Evolutionary conservation across 2,113 vertebrate species (phyloP).

Genomic region (Chionodraco myersi): DNA sequence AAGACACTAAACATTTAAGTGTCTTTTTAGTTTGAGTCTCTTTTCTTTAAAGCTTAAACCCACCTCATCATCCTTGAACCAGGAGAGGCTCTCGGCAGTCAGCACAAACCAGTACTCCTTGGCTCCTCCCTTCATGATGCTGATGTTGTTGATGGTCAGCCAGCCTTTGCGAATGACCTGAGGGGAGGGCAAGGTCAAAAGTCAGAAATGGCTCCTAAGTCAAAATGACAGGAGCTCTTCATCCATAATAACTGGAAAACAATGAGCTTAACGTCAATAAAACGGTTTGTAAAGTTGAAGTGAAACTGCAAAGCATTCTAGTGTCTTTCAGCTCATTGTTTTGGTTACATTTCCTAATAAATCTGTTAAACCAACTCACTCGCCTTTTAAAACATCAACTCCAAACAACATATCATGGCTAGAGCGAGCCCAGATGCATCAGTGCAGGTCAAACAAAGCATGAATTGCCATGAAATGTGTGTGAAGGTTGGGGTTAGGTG

Average conservation of each 20-base stretch:
- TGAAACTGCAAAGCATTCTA: no score
- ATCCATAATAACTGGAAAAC: background rate
- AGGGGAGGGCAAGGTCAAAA: slow-evolving; percentile 16
- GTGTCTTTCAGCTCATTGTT: no score
- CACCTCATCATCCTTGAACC: slow-evolving; percentile 94
- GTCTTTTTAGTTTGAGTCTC: no score
- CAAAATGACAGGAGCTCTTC: background rate
- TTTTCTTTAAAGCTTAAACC: slow-evolving; percentile 26
- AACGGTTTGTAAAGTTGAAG: no score
- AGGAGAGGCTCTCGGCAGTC: slow-evolving; percentile 90
- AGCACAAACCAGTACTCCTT: slow-evolving; percentile 94
- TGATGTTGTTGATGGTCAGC: slow-evolving; percentile 95
- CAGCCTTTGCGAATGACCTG: slow-evolving; percentile 97
- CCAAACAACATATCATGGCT: background rate
- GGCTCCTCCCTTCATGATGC: slow-evolving; percentile 92
- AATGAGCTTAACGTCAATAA: no score
- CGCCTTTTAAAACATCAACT: background rate
- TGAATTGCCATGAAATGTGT: slow-evolving; percentile 32
- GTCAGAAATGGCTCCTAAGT: background rate
- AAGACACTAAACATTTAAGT: background rate
- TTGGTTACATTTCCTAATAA: no score
- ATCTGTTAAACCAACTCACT: background rate
- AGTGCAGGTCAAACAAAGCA: slow-evolving; percentile 25
- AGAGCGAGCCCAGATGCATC: slow-evolving; percentile 2
- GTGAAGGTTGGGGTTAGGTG: slow-evolving; percentile 48